phyloP scores from a whole-genome alignment of 2,113 vertebrate species.

The Gambusia affinis region DNA sequence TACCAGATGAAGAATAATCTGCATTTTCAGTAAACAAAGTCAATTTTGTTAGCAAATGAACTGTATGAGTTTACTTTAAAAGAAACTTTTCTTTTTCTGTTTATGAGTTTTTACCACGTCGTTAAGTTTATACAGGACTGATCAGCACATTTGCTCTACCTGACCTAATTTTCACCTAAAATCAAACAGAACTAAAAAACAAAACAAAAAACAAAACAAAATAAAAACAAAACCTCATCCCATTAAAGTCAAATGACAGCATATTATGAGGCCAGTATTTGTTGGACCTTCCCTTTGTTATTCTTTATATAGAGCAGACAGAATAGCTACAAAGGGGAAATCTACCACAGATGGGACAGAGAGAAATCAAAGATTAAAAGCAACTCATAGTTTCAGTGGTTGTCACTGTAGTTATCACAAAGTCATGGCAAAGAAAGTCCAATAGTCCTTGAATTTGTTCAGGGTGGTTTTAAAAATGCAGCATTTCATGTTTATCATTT shows the following conservation, averaged over 20 bases:
- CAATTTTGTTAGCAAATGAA: slow-evolving; percentile 19
- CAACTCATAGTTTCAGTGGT: slow-evolving; percentile 23
- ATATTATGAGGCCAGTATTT: slow-evolving; percentile 31
- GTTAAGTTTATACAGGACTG: slow-evolving; percentile 44
- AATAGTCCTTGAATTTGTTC: slow-evolving; percentile 9
- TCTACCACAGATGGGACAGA: slow-evolving; percentile 38
- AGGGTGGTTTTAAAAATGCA: slow-evolving; percentile 45
- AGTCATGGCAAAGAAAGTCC: slow-evolving; percentile 17
- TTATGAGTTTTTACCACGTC: slow-evolving; percentile 22
- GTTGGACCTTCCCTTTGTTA: slow-evolving; percentile 32
- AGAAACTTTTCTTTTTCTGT: slow-evolving; percentile 20
- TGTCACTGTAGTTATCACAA: slow-evolving; percentile 11
- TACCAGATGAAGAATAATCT: slow-evolving; percentile 32
- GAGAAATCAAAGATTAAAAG: slow-evolving; percentile 7
- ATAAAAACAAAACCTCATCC: background rate
- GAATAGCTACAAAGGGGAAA: slow-evolving; percentile 32
- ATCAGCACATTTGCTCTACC: slow-evolving; percentile 40
- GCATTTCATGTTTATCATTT: slow-evolving; percentile 35
- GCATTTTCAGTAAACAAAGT: slow-evolving; percentile 19
- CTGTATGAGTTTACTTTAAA: slow-evolving; percentile 29
- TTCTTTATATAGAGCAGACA: slow-evolving; percentile 27
- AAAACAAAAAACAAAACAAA: slow-evolving; percentile 25
- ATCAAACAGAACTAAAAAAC: slow-evolving; percentile 44
- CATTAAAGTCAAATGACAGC: slow-evolving; percentile 29
- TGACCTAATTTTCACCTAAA: slow-evolving; percentile 44